phyloP scores from a whole-genome alignment of 2,113 vertebrate species.

The Athene cunicularia region DNA sequence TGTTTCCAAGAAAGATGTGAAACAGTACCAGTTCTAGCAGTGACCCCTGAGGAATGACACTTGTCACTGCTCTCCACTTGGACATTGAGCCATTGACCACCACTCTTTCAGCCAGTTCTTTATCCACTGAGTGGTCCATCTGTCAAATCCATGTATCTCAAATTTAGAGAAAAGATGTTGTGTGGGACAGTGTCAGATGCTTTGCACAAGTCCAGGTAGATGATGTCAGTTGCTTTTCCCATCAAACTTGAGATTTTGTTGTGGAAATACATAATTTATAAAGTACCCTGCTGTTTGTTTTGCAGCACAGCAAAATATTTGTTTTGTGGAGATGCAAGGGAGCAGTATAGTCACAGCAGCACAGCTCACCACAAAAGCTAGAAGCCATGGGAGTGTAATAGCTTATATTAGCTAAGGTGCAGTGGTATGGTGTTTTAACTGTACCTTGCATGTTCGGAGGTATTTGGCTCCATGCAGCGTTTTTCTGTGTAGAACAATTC shows the following conservation, averaged over 20 bases:
- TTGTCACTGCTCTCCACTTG: too few relatives aligned
- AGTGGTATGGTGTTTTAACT: neutral
- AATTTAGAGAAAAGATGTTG: too few relatives aligned
- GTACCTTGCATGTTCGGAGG: neutral
- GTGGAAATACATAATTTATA: neutral
- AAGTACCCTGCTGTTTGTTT: neutral
- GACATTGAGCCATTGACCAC: too few relatives aligned
- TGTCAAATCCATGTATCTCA: too few relatives aligned
- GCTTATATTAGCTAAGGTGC: neutral
- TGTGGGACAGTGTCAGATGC: too few relatives aligned
- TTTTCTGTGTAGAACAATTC: neutral
- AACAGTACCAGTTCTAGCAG: too few relatives aligned
- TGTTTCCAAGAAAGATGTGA: too few relatives aligned
- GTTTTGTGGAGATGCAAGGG: neutral
- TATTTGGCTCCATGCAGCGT: neutral
- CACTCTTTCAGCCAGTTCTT: too few relatives aligned
- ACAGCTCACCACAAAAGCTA: neutral
- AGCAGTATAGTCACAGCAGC: neutral
- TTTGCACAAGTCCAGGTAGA: too few relatives aligned
- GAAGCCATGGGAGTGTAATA: neutral
- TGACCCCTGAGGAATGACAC: too few relatives aligned
- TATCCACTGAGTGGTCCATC: too few relatives aligned
- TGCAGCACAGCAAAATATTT: neutral
- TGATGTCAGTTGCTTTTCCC: too few relatives aligned
- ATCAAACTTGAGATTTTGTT: neutral